Percentiles rank a stretch among this genome's conserved stretches.
phyloP scores from a whole-genome alignment of 2,797 vertebrate species.

The Ptychadena robeensis region DNA sequence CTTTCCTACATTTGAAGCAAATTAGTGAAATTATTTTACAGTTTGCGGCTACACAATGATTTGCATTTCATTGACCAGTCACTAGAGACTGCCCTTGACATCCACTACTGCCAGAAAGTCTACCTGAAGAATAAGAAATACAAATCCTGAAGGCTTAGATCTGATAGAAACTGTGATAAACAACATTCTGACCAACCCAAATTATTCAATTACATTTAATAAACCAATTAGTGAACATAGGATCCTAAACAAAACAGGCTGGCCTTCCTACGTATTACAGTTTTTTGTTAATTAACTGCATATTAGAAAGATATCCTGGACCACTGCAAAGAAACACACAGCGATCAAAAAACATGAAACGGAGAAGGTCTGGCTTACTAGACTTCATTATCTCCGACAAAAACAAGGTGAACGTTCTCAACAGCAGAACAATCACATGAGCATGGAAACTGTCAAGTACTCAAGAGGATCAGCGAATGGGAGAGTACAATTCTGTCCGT shows the following conservation, averaged over 20 bases:
- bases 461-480: not conserved
- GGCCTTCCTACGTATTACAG: not conserved
- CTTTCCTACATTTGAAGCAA: no score
- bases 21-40: no score
- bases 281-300: not conserved
- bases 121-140: not conserved
- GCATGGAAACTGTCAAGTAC: not conserved
- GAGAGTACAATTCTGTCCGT: not conserved
- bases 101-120: not conserved
- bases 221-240: not conserved
- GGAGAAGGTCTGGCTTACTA: not conserved
- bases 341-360: not conserved
- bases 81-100: not conserved
- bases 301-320: not conserved
- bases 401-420: not conserved
- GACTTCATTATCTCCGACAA: not conserved
- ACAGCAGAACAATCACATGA: not conserved
- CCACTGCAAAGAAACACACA: not conserved
- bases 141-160: not conserved
- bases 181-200: not conserved
- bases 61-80: not conserved
- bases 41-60: not conserved
- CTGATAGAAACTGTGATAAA: not conserved
- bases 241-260: not conserved
- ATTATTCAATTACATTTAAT: not conserved